A percentile compares a stretch with the other conserved stretches of the same genome.
phyloP scores from a whole-genome alignment of 2,888 invertebrate species.

The Salticus scenicus region DNA sequence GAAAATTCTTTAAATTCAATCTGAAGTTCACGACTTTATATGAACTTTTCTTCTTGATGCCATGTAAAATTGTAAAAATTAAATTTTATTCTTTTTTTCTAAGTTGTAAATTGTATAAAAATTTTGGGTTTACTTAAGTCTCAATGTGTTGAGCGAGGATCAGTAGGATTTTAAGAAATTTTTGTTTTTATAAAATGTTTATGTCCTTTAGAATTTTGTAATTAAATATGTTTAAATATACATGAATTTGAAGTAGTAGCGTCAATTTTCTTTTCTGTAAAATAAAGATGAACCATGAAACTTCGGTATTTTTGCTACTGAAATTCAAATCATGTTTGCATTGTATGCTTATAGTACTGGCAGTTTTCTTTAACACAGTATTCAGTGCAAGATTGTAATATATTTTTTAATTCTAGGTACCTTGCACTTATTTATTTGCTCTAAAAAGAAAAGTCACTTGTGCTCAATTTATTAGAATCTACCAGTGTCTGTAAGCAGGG shows the following conservation, averaged over 20 bases:
- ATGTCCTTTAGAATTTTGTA: too few relatives aligned
- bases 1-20: background rate
- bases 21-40: background rate
- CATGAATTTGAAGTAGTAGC: too few relatives aligned
- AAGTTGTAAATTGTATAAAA: background rate
- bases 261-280: background rate
- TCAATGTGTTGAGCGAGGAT: too few relatives aligned
- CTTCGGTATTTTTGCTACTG: slow-evolving; percentile 5
- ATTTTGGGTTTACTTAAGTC: too few relatives aligned
- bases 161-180: too few relatives aligned
- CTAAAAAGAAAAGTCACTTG: slow-evolving; percentile 30
- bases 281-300: slow-evolving; percentile 5
- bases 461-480: slow-evolving; percentile 62
- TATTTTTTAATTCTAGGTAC: slow-evolving; percentile 25
- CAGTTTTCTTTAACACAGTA: slow-evolving; percentile 32
- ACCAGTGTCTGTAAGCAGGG: slow-evolving; percentile 57
- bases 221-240: too few relatives aligned
- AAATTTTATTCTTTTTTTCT: slow-evolving; percentile 1
- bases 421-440: slow-evolving; percentile 44
- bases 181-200: too few relatives aligned
- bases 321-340: slow-evolving; percentile 37
- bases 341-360: slow-evolving; percentile 64
- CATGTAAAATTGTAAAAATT: background rate
- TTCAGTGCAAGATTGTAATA: slow-evolving; percentile 33
- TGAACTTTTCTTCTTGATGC: background rate